Conservation (phyloP, 2,888 invertebrate genomes). For the Parnassius orleans region DNA sequence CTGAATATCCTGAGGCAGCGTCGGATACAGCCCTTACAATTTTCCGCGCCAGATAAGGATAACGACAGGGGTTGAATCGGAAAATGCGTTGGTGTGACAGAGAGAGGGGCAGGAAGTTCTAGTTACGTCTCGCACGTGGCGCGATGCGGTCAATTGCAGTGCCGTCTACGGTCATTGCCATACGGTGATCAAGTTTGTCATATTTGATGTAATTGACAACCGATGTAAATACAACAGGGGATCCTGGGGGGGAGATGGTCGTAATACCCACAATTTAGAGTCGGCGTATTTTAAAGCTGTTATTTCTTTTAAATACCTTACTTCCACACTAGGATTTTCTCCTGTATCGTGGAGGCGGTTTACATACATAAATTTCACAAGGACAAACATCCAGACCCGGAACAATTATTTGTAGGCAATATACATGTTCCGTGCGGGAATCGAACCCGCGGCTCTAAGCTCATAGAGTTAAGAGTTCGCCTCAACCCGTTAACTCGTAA, state of each 20-base stretch:
- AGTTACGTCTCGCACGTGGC: conserved; percentile 64
- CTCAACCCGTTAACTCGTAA: too few species aligned
- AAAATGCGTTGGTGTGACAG: conserved; percentile 44
- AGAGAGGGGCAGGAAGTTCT: conserved; percentile 48
- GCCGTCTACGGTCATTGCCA: conserved; percentile 74
- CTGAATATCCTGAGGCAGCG: conserved; percentile 50
- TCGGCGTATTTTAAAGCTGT: too few species aligned
- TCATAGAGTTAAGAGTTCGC: too few species aligned
- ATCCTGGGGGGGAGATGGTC: neutral
- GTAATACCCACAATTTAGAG: too few species aligned
- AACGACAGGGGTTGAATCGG: conserved; percentile 37
- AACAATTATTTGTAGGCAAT: too few species aligned
- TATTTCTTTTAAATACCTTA: too few species aligned
- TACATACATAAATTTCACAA: too few species aligned
- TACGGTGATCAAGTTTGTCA: conserved; percentile 55
- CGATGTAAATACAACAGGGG: neutral
- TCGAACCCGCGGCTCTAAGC: too few species aligned
- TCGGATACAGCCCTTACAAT: conserved; percentile 61
- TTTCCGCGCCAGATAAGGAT: conserved; percentile 61
- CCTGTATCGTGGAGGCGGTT: too few species aligned
- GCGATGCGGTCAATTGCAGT: conserved; percentile 74
- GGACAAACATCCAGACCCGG: too few species aligned
- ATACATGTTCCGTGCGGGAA: too few species aligned
- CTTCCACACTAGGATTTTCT: too few species aligned
- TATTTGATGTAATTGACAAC: conserved; percentile 24